Base-by-base conservation (phyloP, 1,140 invertebrate species). In the Glossosoma conforme region DNA sequence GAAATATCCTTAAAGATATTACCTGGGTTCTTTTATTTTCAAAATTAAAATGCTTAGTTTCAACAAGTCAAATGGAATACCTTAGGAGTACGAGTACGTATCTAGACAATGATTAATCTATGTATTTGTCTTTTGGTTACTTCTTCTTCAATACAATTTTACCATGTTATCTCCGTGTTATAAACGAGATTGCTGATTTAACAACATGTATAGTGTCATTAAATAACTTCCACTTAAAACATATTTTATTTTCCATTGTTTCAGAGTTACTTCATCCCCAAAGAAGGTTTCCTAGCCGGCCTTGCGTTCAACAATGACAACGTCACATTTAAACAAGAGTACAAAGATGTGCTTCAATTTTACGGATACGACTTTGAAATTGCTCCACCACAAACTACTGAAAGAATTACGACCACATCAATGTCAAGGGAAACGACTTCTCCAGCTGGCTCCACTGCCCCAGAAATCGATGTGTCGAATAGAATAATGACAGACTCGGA, bases 261-360 rank as follows among this genome's bases (percentile, higher is more conserved):
- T 75, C 70, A 90, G 87, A 88, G 82, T 20, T 90, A 91, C 63
- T 85, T 91, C 44, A 84, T 85, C 47, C 83, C 85, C 1, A 78
- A 83, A 53, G 84, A 89, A 60, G 86, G 87, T 18, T 89, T 89
- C 46, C 68, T 89, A 1, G 84, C 85, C 5, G 87, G 87, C 1
- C 64, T 91, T 40, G 85, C 84, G 2, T 67, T 91, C 15, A 91
- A 84, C 62, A 82, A 82, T 36, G 83, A 86, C 58, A 85, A 87
- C 62, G 82, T 87, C 1, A 82, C 76, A 2, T 77, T 90, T 20
- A 80, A 78, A 17, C 71, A 78, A 9, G 78, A 80, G 19, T 90
- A 87, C 59, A 80, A 82, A 62, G 77, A 80, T 15, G 72, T 87
- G 22, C 65, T 91, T 13, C 72, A 77, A 48, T 89, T 88, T 65